These are phyloP conservation scores for Himantopus leucocephalus DNA, from an alignment of 2,113 vertebrate species.

Conservation along the genomic window DNA sequence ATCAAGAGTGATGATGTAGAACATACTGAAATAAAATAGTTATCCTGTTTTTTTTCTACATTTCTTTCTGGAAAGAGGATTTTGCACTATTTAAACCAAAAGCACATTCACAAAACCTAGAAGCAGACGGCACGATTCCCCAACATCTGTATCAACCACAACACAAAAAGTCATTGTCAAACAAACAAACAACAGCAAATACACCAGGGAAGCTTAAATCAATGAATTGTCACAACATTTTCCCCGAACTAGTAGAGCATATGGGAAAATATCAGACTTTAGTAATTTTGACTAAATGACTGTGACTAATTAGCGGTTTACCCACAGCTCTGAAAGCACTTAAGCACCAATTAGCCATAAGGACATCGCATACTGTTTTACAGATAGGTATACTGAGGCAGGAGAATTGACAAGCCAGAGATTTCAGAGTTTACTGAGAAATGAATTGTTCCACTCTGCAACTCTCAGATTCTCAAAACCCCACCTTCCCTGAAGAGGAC, in stretches of 20 bases:
- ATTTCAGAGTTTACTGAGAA: background rate
- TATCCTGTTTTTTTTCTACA: background rate
- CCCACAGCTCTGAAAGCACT: background rate
- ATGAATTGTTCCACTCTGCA: background rate
- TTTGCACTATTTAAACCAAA: background rate
- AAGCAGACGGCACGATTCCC: background rate
- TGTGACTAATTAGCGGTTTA: slow-evolving; percentile 7
- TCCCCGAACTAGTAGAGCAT: background rate
- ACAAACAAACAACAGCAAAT: background rate
- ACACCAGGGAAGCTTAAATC: slow-evolving; percentile 4
- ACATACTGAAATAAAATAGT: background rate
- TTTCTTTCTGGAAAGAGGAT: background rate
- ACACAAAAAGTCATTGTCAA: background rate
- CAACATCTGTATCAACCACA: slow-evolving; percentile 17
- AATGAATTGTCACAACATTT: background rate
- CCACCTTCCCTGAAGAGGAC: background rate
- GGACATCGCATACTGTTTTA: background rate
- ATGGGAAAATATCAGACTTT: background rate
- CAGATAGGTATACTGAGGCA: background rate
- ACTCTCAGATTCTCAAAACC: background rate
- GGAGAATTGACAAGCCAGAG: background rate
- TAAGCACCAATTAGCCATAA: background rate
- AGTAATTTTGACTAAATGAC: slow-evolving; percentile 1
- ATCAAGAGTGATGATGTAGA: background rate
- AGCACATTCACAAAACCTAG: background rate